Percentiles rank a stretch among this genome's conserved stretches.
These are phyloP conservation scores for Triplophysa yarkandensis DNA, from an alignment of 2,797 vertebrate species.

Conservation along the genomic window DNA sequence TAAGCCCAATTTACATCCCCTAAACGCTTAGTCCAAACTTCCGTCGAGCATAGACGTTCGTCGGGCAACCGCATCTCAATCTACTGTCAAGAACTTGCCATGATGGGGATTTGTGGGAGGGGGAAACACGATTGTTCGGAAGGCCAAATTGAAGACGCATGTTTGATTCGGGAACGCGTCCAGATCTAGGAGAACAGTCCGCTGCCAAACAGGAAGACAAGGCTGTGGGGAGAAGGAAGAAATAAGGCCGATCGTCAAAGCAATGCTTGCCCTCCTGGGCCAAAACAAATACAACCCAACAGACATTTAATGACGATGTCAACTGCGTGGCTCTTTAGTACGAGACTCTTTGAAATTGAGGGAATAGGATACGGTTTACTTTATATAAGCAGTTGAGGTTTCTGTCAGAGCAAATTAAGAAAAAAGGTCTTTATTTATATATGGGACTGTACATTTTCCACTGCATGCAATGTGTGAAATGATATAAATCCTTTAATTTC, in stretches of 20 bases:
- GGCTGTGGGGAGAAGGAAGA: constrained; percentile 53
- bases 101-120: constrained; percentile 37
- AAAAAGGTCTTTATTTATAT: constrained; percentile 16
- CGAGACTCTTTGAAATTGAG: constrained; percentile 38
- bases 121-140: constrained; percentile 47
- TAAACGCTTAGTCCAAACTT: constrained; percentile 63
- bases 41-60: constrained; percentile 63
- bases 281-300: constrained; percentile 56
- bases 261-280: constrained; percentile 47
- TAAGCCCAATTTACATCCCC: constrained; percentile 68
- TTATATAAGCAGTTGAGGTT: constrained; percentile 35
- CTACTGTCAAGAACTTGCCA: constrained; percentile 54
- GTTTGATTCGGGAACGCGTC: constrained; percentile 53
- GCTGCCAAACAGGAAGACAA: constrained; percentile 57
- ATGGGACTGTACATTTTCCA: constrained; percentile 15
- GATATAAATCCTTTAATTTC: constrained; percentile 18
- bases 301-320: constrained; percentile 53
- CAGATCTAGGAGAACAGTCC: constrained; percentile 46
- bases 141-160: constrained; percentile 58
- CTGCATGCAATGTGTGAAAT: constrained; percentile 21
- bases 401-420: constrained; percentile 37
- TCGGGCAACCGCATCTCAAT: constrained; percentile 59
- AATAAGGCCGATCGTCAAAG: constrained; percentile 51
- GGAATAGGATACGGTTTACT: constrained; percentile 36
- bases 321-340: constrained; percentile 43